A percentile compares a stretch with the other conserved stretches of the same genome.
These are phyloP conservation scores for Syncerus caffer DNA, from an alignment of 2,797 vertebrate genomes.

Conservation along the genomic window DNA sequence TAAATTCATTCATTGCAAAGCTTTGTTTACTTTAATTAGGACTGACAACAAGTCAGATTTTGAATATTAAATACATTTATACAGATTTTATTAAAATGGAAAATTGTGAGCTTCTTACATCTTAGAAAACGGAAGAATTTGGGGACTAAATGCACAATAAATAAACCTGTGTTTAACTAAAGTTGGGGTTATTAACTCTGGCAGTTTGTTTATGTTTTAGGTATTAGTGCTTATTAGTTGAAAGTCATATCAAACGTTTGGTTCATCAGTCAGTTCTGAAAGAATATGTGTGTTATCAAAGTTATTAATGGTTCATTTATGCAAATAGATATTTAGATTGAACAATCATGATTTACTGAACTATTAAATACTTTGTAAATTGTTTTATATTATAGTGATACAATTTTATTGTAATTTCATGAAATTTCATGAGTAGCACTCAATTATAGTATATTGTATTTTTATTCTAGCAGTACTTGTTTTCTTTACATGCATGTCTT, in stretches of 20 bases:
- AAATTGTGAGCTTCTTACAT: constrained; percentile 58
- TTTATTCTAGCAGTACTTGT: not conserved
- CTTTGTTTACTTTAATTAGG: constrained; percentile 80
- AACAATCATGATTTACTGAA: not conserved
- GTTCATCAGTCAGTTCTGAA: constrained; percentile 16
- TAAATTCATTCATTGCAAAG: constrained; percentile 76
- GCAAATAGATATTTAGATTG: not conserved
- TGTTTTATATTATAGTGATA: constrained; percentile 28
- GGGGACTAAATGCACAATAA: constrained; percentile 60
- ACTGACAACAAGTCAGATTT: constrained; percentile 76
- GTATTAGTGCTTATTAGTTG: constrained; percentile 21
- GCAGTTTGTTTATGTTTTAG: constrained; percentile 23
- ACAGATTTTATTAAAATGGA: constrained; percentile 71
- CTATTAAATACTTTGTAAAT: not conserved
- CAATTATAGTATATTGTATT: not conserved
- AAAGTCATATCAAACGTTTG: not conserved
- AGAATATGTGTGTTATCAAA: not conserved
- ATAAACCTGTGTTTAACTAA: constrained; percentile 24
- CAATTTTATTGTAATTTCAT: not conserved
- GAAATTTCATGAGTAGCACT: not conserved
- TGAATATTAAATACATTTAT: constrained; percentile 72
- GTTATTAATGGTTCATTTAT: constrained; percentile 3
- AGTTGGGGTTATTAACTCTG: constrained; percentile 52
- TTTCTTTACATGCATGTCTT: not conserved
- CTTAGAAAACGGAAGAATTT: constrained; percentile 65